Evolutionary conservation across 2,888 invertebrate species (phyloP).

Genomic region (Cerceris rybyensis): DNA sequence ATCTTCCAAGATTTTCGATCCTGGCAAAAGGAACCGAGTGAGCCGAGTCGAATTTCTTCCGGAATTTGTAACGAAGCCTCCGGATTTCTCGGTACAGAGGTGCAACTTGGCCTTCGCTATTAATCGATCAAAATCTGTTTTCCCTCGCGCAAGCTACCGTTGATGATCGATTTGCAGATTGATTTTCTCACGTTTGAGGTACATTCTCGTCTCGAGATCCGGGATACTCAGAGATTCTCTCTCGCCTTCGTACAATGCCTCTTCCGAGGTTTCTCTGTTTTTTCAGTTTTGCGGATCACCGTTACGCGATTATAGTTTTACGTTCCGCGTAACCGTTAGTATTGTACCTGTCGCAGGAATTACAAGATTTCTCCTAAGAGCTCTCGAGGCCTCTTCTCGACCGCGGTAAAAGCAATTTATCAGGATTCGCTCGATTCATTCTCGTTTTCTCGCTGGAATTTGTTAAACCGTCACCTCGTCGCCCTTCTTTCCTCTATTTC

Average conservation of each 20-base stretch:
- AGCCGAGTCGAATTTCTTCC: no score
- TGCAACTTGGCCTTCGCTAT: no score
- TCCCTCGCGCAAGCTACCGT: no score
- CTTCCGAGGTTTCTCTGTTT: not conserved
- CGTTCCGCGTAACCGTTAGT: slow-evolving; percentile 60
- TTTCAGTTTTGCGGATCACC: slow-evolving; percentile 51
- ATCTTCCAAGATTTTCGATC: not conserved
- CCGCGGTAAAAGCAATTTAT: not conserved
- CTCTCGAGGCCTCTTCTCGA: slow-evolving; percentile 1
- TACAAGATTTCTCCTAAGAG: slow-evolving; percentile 10
- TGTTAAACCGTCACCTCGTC: not conserved
- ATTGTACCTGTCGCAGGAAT: slow-evolving; percentile 50
- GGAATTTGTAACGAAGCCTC: no score
- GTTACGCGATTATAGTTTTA: slow-evolving; percentile 57
- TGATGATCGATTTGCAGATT: no score
- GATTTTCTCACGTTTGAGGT: no score
- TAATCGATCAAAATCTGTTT: no score
- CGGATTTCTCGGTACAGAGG: no score
- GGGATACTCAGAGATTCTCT: not conserved
- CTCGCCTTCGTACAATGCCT: not conserved
- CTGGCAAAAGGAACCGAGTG: no score
- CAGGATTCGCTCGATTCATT: not conserved
- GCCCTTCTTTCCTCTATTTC: not conserved
- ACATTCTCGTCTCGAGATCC: no score
- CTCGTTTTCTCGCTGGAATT: not conserved